phyloP scores from a whole-genome alignment of 1,140 invertebrate species.

The Frieseomelitta varia region DNA sequence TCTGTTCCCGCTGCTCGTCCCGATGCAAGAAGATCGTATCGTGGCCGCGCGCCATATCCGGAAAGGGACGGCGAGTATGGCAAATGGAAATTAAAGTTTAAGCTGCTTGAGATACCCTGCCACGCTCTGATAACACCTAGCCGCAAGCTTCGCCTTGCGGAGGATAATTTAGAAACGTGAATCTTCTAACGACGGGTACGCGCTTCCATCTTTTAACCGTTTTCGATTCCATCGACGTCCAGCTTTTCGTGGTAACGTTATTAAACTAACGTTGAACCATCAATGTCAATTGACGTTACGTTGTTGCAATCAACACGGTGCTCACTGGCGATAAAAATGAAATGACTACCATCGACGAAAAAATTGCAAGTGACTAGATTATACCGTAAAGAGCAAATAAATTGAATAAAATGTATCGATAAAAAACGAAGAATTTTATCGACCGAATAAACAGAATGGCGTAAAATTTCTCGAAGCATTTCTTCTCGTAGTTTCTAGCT shows the following conservation, averaged over 20 bases:
- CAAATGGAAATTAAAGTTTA: constrained; percentile 55
- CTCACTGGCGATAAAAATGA: no score
- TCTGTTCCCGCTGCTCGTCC: constrained; percentile 40
- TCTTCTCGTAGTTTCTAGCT: no score
- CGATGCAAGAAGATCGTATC: constrained; percentile 47
- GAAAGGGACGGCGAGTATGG: constrained; percentile 15
- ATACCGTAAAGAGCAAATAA: no score
- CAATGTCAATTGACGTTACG: no score
- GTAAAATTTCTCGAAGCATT: no score
- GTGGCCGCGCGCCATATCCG: background rate
- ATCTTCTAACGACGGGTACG: constrained; percentile 16
- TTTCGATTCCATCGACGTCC: background rate
- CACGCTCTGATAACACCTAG: constrained; percentile 24
- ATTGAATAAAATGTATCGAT: no score
- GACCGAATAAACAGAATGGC: no score
- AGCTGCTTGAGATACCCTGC: constrained; percentile 26
- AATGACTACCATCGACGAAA: no score
- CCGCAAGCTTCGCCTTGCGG: constrained; percentile 21
- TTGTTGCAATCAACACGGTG: no score
- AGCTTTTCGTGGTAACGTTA: background rate
- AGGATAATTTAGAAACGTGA: constrained; percentile 37
- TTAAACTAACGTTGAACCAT: no score
- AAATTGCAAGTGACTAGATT: no score
- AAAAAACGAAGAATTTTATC: no score
- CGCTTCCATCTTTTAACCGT: background rate